Evolutionary conservation across 1,140 invertebrate species (phyloP).

Genomic region (Copidosoma floridanum): DNA sequence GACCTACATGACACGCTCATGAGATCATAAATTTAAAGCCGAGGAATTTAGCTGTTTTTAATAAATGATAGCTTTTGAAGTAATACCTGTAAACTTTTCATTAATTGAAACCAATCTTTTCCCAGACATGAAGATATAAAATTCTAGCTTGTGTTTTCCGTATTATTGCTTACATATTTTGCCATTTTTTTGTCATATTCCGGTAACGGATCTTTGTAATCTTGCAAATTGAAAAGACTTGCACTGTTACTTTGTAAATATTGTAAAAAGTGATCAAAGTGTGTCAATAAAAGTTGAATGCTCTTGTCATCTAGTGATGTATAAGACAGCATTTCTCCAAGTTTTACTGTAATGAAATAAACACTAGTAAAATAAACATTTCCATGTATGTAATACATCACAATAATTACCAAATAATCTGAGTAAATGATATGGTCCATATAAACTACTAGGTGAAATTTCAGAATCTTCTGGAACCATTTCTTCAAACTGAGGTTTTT

Average conservation of each 20-base stretch:
- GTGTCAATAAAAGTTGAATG: conserved; percentile 75
- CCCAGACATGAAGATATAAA: no score
- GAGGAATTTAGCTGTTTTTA: no score
- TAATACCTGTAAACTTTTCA: no score
- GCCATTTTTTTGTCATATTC: conserved; percentile 80
- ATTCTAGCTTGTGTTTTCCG: no score
- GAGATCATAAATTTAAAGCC: no score
- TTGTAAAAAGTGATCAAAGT: conserved; percentile 90
- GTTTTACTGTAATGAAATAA: conserved; percentile 68
- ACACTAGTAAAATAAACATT: conserved; percentile 8
- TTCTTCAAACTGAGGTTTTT: conserved; percentile 89
- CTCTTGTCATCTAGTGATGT: conserved; percentile 87
- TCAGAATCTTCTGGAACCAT: conserved; percentile 78
- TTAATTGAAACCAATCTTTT: no score
- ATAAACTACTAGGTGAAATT: conserved; percentile 75
- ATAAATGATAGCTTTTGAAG: no score
- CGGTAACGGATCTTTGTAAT: conserved; percentile 84
- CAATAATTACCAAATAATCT: conserved; percentile 79
- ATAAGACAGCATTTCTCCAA: conserved; percentile 86
- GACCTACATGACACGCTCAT: no score
- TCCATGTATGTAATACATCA: conserved; percentile 15
- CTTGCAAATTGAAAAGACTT: conserved; percentile 76
- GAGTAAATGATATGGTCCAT: conserved; percentile 88
- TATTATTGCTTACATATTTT: conserved; percentile 10
- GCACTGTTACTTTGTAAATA: conserved; percentile 73